These are phyloP conservation scores for Cephalopholis sonnerati DNA, from an alignment of 2,113 vertebrate genomes.

Conservation along the genomic window DNA sequence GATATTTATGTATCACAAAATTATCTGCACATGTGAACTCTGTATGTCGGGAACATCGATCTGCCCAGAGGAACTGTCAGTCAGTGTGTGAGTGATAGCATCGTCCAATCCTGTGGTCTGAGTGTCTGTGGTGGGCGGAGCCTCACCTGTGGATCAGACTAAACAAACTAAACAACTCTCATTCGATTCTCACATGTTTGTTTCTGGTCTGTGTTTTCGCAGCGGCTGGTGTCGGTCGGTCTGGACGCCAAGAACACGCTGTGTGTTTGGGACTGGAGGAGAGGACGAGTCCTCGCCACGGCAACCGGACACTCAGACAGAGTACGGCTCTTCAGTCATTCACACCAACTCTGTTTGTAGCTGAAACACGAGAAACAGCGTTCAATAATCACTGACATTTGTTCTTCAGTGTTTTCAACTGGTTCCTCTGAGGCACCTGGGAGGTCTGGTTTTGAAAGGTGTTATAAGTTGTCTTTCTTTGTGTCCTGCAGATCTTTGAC, in stretches of 20 bases:
- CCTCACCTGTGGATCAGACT: neutral
- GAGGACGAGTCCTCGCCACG: slow-evolving; percentile 92
- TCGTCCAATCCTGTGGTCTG: neutral
- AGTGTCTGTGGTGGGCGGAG: neutral
- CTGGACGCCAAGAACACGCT: slow-evolving; percentile 97
- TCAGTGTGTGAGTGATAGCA: too few species aligned
- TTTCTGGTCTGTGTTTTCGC: slow-evolving; percentile 41
- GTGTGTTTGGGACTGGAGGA: slow-evolving; percentile 98
- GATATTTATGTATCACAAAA: too few species aligned
- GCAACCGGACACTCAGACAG: slow-evolving; percentile 94
- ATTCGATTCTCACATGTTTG: neutral
- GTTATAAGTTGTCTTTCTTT: too few species aligned
- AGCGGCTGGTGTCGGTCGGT: slow-evolving; percentile 95
- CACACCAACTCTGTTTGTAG: neutral
- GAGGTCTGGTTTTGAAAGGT: neutral
- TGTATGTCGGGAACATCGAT: neutral
- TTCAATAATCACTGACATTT: too few species aligned
- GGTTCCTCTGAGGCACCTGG: neutral
- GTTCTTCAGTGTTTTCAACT: too few species aligned
- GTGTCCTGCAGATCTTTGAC: slow-evolving; percentile 92
- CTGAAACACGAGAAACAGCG: neutral
- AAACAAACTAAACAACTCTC: neutral
- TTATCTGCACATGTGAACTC: too few species aligned
- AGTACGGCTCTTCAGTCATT: slow-evolving; percentile 42
- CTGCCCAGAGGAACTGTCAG: neutral